Conservation (phyloP, 37 sponge, comb jelly and placozoan genomes). For the Aplysina aerophoba region DNA sequence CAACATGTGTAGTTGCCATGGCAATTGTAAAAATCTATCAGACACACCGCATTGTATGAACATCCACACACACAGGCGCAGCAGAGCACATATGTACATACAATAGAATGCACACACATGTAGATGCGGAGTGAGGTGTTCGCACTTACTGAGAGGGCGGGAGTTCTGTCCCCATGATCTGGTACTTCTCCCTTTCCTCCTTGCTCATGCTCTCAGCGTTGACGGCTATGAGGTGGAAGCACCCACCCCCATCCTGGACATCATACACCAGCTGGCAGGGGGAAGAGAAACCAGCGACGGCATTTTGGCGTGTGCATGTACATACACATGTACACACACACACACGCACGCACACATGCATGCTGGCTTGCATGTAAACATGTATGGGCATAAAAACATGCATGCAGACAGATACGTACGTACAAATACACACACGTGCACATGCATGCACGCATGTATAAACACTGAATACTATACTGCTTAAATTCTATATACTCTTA, state of each 20-base stretch:
- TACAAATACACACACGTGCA: neutral
- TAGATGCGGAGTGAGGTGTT: too few relatives aligned
- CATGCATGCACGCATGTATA: neutral
- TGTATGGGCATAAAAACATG: neutral
- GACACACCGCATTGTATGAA: too few relatives aligned
- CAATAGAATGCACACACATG: too few relatives aligned
- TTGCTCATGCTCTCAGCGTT: constrained; percentile 64
- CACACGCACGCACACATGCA: neutral
- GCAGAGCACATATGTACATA: too few relatives aligned
- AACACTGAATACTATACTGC: too few relatives aligned
- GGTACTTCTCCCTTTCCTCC: constrained; percentile 46
- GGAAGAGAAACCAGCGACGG: neutral
- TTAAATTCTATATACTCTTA: too few relatives aligned
- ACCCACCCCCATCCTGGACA: constrained; percentile 68
- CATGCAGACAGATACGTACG: neutral
- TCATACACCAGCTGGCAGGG: constrained; percentile 58
- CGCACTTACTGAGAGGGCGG: constrained; percentile 55
- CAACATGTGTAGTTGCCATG: too few relatives aligned
- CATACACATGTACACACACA: neutral
- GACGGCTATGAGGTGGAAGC: constrained; percentile 62
- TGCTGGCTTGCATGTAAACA: neutral
- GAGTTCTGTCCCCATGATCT: constrained; percentile 62
- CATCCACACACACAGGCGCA: too few relatives aligned
- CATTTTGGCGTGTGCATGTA: neutral
- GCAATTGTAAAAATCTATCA: too few relatives aligned